Conservation (phyloP, 2,113 vertebrate species). For the Ophiodon elongatus region DNA sequence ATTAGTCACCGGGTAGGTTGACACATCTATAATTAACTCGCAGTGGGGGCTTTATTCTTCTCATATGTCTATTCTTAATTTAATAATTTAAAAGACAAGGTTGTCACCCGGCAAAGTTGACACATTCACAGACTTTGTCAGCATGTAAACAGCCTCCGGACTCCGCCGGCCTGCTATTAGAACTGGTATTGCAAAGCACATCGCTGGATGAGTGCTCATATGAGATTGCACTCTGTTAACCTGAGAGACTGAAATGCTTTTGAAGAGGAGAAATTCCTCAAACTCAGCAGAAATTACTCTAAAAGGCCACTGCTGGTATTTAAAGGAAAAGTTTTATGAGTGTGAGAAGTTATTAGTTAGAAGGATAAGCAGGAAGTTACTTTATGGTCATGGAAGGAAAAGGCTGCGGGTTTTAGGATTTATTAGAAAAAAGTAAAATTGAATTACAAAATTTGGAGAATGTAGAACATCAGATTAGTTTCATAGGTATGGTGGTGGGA, state of each 20-base stretch:
- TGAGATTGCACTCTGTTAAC: constrained; percentile 68
- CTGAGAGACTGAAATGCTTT: constrained; percentile 69
- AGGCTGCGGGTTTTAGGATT: constrained; percentile 9
- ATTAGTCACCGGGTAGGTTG: constrained; percentile 58
- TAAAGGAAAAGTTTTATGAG: constrained; percentile 68
- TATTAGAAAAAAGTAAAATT: neutral
- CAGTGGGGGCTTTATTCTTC: constrained; percentile 60
- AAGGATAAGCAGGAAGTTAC: constrained; percentile 64
- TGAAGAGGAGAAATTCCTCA: constrained; percentile 64
- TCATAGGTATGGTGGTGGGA: neutral
- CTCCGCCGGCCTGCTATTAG: constrained; percentile 51
- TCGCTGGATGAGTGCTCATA: constrained; percentile 57
- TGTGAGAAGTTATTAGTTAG: constrained; percentile 69
- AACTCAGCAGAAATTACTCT: constrained; percentile 79
- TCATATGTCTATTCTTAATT: constrained; percentile 71
- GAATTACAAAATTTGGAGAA: constrained; percentile 23
- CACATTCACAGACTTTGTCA: constrained; percentile 65
- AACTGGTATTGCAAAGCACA: constrained; percentile 64
- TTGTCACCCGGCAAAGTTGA: constrained; percentile 59
- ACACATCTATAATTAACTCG: constrained; percentile 68
- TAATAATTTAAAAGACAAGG: constrained; percentile 64
- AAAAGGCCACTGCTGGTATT: constrained; percentile 70
- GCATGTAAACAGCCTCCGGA: constrained; percentile 77
- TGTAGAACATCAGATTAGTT: constrained; percentile 20
- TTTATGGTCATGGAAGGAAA: constrained; percentile 38